Conservation (phyloP, 2,113 vertebrate species). For the Limanda limanda region DNA sequence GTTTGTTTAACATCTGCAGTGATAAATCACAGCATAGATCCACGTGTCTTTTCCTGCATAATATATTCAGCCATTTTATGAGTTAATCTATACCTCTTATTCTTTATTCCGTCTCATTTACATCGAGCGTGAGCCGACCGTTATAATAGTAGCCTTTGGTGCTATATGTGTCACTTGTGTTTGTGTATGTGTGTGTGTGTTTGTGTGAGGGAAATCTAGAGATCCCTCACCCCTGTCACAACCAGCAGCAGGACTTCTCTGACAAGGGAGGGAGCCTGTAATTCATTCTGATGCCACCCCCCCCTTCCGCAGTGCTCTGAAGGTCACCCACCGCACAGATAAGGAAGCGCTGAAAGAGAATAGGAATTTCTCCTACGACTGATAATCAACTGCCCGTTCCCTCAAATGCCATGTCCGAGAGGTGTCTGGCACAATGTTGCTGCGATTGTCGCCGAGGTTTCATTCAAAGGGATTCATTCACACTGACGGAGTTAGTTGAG, state of each 20-base stretch:
- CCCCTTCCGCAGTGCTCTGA: conserved; percentile 48
- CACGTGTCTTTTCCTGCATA: conserved; percentile 14
- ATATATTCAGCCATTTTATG: conserved; percentile 36
- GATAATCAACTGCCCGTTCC: conserved; percentile 70
- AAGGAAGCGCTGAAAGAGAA: conserved; percentile 63
- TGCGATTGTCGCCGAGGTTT: conserved; percentile 27
- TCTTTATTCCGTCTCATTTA: conserved; percentile 45
- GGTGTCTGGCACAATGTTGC: too few species aligned
- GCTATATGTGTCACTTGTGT: conserved; percentile 14
- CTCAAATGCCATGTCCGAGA: conserved; percentile 61
- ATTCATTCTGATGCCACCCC: conserved; percentile 72
- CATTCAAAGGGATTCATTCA: conserved; percentile 27
- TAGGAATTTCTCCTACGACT: conserved; percentile 57
- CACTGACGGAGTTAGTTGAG: conserved; percentile 56
- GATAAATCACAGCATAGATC: conserved; percentile 39
- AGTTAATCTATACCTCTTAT: conserved; percentile 42
- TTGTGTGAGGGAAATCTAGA: conserved; percentile 3
- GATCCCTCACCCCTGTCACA: conserved; percentile 45
- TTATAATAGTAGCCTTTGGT: conserved; percentile 37
- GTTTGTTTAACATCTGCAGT: conserved; percentile 17
- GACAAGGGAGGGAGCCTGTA: conserved; percentile 66
- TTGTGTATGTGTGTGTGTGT: conserved; percentile 24
- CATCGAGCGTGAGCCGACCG: conserved; percentile 21
- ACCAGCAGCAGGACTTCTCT: conserved; percentile 63
- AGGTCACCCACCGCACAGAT: conserved; percentile 68